Percentiles rank a stretch among this genome's conserved stretches.
Evolutionary conservation across 2,888 invertebrate species (phyloP).

Genomic region (Sinotaia quadrata): DNA sequence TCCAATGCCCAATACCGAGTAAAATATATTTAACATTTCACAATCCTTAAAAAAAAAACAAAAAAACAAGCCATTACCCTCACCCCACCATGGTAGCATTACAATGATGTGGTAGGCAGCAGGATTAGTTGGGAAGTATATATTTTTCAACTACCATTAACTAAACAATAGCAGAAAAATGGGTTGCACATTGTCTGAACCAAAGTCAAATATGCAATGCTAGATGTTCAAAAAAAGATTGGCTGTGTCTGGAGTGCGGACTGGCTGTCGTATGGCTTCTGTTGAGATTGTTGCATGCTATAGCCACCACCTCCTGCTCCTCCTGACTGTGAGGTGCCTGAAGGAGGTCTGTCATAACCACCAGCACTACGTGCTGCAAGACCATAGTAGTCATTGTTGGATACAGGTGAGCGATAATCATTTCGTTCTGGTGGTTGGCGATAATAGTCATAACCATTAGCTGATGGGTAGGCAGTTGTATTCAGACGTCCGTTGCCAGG

Average conservation of each 20-base stretch:
- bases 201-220: no score
- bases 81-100: no score
- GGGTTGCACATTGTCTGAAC: no score
- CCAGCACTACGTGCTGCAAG: not conserved
- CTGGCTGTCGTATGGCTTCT: slow-evolving; percentile 29
- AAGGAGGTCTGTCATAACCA: slow-evolving; percentile 7
- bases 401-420: slow-evolving; percentile 21
- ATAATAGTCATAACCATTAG: slow-evolving; percentile 45
- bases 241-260: slow-evolving; percentile 34
- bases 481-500: slow-evolving; percentile 29
- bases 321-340: not conserved
- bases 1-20: no score
- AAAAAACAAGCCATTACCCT: no score
- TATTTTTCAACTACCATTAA: no score
- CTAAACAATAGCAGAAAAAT: no score
- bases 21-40: no score
- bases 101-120: no score
- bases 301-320: slow-evolving; percentile 1
- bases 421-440: slow-evolving; percentile 28
- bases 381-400: slow-evolving; percentile 14
- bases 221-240: slow-evolving; percentile 33
- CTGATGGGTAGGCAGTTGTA: slow-evolving; percentile 29
- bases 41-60: no score
- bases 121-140: no score
- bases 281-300: slow-evolving; percentile 7